Evolutionary conservation across 2,113 vertebrate genomes (phyloP).

Genomic region (Psilopogon haemacephalus): DNA sequence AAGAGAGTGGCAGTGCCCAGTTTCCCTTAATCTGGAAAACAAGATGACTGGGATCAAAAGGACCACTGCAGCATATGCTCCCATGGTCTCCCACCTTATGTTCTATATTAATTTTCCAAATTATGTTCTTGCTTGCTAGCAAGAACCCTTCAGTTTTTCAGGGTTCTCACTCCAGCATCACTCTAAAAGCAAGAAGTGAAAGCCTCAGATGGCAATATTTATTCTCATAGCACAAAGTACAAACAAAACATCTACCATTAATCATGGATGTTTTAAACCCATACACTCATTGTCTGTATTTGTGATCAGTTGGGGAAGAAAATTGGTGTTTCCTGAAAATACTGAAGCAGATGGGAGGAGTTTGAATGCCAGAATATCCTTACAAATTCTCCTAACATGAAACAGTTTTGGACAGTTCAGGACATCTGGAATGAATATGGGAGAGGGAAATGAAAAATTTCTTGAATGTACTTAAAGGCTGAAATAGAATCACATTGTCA

Average conservation of each 20-base stretch:
- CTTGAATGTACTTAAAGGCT: constrained; percentile 65
- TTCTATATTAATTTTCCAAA: background rate
- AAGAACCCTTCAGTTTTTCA: background rate
- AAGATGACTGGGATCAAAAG: background rate
- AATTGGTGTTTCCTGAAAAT: constrained; percentile 69
- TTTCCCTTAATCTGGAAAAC: background rate
- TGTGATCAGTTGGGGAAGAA: constrained; percentile 23
- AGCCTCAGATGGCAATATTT: background rate
- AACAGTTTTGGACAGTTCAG: constrained; percentile 45
- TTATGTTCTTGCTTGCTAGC: background rate
- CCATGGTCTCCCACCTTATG: rapidly evolving
- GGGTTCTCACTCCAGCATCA: background rate
- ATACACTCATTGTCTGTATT: constrained; percentile 10
- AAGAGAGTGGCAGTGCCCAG: background rate
- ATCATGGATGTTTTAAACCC: background rate
- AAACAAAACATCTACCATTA: background rate
- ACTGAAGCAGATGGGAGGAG: constrained; percentile 51
- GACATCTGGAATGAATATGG: constrained; percentile 59
- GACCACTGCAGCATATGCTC: background rate
- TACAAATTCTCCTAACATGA: constrained; percentile 39
- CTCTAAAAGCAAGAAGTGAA: background rate
- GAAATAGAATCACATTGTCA: constrained; percentile 71
- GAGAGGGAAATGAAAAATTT: constrained; percentile 65
- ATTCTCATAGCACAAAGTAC: background rate
- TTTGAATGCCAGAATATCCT: constrained; percentile 47